Evolutionary conservation across 2,888 invertebrate species (phyloP).

Genomic region (Automeris io): DNA sequence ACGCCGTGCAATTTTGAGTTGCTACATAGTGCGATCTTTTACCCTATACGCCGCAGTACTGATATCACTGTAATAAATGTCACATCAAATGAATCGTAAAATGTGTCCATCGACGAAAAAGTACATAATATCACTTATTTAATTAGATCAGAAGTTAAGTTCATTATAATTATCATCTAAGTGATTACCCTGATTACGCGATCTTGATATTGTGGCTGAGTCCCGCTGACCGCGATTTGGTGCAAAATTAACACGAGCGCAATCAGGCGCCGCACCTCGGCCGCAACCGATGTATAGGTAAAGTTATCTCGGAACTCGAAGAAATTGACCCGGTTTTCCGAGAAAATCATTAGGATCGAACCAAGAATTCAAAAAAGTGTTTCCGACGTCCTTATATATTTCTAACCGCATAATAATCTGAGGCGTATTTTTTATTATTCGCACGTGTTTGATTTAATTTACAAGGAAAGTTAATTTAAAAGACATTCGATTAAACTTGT

Average conservation of each 20-base stretch:
- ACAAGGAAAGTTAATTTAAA: no score
- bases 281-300: slow-evolving; percentile 27
- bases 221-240: slow-evolving; percentile 12
- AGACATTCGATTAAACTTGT: no score
- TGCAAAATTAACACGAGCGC: slow-evolving; percentile 26
- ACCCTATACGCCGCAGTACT: no score
- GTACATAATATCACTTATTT: no score
- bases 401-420: neutral
- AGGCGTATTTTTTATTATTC: neutral
- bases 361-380: slow-evolving; percentile 28
- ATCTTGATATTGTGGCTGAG: neutral
- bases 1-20: no score
- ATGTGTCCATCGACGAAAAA: no score
- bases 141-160: no score
- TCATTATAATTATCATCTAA: no score
- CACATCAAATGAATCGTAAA: no score
- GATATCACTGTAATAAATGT: no score
- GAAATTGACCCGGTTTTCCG: slow-evolving; percentile 53
- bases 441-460: no score
- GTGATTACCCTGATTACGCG: neutral
- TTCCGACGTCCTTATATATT: slow-evolving; percentile 11
- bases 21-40: no score
- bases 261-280: slow-evolving; percentile 26
- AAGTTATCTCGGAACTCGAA: slow-evolving; percentile 38
- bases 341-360: slow-evolving; percentile 50